Percentiles rank a stretch among this genome's conserved stretches.
These are phyloP conservation scores for Lymantria dispar DNA, from an alignment of 2,888 invertebrate genomes.

Conservation along the genomic window DNA sequence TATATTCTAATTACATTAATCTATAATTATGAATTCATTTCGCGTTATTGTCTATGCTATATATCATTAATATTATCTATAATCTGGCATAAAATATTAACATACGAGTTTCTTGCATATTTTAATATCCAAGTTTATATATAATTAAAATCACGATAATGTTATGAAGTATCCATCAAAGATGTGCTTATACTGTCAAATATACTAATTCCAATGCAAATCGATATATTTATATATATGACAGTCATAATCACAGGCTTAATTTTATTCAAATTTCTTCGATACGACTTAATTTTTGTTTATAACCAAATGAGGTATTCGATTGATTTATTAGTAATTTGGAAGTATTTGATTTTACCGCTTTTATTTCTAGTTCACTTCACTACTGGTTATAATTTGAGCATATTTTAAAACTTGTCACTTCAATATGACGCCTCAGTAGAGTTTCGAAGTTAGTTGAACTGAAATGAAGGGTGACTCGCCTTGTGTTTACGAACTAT, in stretches of 20 bases:
- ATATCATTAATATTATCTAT: neutral
- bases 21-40: too few relatives aligned
- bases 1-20: neutral
- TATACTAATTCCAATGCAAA: slow-evolving; percentile 20
- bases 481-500: slow-evolving; percentile 56
- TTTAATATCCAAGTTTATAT: slow-evolving; percentile 5
- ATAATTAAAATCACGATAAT: slow-evolving; percentile 22
- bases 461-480: slow-evolving; percentile 69
- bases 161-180: slow-evolving; percentile 19
- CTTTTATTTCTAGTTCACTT: slow-evolving; percentile 32
- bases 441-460: slow-evolving; percentile 61
- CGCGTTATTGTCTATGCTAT: neutral
- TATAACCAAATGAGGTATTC: slow-evolving; percentile 5
- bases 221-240: slow-evolving; percentile 15
- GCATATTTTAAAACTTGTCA: slow-evolving; percentile 78
- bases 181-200: slow-evolving; percentile 15
- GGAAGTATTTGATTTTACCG: slow-evolving; percentile 2
- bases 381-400: slow-evolving; percentile 46
- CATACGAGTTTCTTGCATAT: neutral
- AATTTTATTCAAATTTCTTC: slow-evolving; percentile 9
- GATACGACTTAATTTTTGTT: slow-evolving; percentile 19
- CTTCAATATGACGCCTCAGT: slow-evolving; percentile 66
- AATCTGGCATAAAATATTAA: neutral
- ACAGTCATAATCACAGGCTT: slow-evolving; percentile 5
- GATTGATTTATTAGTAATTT: slow-evolving; percentile 7